phyloP scores from a whole-genome alignment of 2,888 invertebrate genomes.

The Bimastos eiseni region DNA sequence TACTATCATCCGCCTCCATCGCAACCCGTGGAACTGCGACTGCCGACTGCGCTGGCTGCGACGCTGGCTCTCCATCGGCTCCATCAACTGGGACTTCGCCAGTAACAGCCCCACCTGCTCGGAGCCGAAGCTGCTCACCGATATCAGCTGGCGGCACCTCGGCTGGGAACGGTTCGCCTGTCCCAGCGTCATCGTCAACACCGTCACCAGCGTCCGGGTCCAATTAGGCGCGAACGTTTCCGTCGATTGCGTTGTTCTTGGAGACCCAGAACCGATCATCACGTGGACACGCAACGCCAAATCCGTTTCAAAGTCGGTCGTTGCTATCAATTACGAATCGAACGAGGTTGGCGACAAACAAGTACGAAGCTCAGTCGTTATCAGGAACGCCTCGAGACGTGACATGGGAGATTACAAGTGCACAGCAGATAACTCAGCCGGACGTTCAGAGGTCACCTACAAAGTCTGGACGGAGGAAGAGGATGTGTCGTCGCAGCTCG shows the following conservation, averaged over 20 bases:
- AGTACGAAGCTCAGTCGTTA: slow-evolving; percentile 32
- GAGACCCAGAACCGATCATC: slow-evolving; percentile 41
- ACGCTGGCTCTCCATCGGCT: slow-evolving; percentile 33
- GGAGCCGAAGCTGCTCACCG: slow-evolving; percentile 38
- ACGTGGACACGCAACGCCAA: slow-evolving; percentile 33
- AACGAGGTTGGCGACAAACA: background rate
- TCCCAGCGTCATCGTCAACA: slow-evolving; percentile 38
- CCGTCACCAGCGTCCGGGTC: slow-evolving; percentile 35
- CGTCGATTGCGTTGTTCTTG: slow-evolving; percentile 39
- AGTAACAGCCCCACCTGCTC: slow-evolving; percentile 43
- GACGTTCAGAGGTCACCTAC: slow-evolving; percentile 42
- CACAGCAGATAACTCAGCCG: slow-evolving; percentile 42
- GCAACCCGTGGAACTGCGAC: slow-evolving; percentile 46
- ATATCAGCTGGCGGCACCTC: slow-evolving; percentile 43
- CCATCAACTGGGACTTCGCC: slow-evolving; percentile 43
- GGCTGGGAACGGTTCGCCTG: slow-evolving; percentile 44
- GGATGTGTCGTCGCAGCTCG: background rate
- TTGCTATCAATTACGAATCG: background rate
- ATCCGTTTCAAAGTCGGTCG: background rate
- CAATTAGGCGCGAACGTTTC: slow-evolving; percentile 36
- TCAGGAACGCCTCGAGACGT: slow-evolving; percentile 30
- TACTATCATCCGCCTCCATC: slow-evolving; percentile 43
- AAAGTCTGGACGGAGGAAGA: slow-evolving; percentile 36
- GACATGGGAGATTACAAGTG: slow-evolving; percentile 43
- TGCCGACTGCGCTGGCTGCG: slow-evolving; percentile 45